Evolutionary conservation across 2,888 invertebrate genomes (phyloP).

Genomic region (Thalpophila matura): DNA sequence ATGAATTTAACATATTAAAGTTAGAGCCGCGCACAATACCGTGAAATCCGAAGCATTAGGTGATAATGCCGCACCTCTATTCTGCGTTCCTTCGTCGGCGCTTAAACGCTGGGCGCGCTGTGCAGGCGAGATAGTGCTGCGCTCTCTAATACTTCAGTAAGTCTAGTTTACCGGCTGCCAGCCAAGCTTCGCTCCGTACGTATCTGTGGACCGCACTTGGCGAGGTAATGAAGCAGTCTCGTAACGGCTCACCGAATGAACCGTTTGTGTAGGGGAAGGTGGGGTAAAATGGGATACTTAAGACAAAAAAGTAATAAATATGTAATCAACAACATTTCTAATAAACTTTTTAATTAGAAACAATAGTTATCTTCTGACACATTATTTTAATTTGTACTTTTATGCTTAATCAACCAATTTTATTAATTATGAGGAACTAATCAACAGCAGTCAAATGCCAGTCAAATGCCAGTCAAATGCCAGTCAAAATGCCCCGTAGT

Average conservation of each 20-base stretch:
- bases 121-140: constrained; percentile 67
- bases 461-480: too few species aligned
- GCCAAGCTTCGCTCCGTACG: constrained; percentile 65
- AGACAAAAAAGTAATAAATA: too few species aligned
- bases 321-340: too few species aligned
- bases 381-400: too few species aligned
- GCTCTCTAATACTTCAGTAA: constrained; percentile 74
- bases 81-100: constrained; percentile 45
- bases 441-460: too few species aligned
- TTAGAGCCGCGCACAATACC: constrained; percentile 46
- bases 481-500: too few species aligned
- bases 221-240: constrained; percentile 68
- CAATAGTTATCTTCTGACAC: too few species aligned
- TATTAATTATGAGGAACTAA: too few species aligned
- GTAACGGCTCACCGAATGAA: constrained; percentile 45
- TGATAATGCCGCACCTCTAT: constrained; percentile 52
- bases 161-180: constrained; percentile 68
- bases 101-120: constrained; percentile 59
- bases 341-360: too few species aligned
- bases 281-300: too few species aligned
- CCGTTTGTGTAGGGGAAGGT: constrained; percentile 31
- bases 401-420: too few species aligned
- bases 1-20: constrained; percentile 52
- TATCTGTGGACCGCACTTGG: constrained; percentile 73
- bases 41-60: constrained; percentile 54